phyloP scores from a whole-genome alignment of 1,140 invertebrate genomes.

The Scaptomyza pallida region DNA sequence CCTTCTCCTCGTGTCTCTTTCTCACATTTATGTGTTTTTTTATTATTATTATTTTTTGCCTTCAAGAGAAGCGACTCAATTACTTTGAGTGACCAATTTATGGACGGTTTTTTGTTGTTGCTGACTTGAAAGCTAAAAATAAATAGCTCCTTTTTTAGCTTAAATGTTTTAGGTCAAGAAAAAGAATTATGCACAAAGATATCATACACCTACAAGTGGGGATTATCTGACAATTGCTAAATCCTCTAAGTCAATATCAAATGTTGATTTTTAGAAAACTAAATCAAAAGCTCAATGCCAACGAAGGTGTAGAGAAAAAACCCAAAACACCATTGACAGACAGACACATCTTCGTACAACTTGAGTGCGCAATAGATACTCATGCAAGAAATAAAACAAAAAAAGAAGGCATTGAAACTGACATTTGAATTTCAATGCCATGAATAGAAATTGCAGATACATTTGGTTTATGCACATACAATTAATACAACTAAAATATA shows the following conservation, averaged over 20 bases:
- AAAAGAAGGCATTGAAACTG: conserved; percentile 58
- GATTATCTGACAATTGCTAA: conserved; percentile 11
- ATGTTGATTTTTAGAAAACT: conserved; percentile 18
- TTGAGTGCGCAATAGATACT: conserved; percentile 22
- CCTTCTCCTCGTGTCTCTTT: conserved; percentile 11
- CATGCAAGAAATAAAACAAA: background rate
- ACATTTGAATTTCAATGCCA: conserved; percentile 74
- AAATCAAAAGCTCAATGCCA: conserved; percentile 55
- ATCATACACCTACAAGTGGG: no score
- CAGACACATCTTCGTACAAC: conserved; percentile 59
- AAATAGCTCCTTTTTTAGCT: conserved; percentile 58
- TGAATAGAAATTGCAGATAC: conserved; percentile 70
- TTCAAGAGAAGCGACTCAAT: conserved; percentile 57
- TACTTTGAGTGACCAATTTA: conserved; percentile 72
- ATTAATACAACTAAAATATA: conserved; percentile 11
- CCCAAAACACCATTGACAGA: conserved; percentile 22
- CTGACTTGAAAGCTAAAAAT: conserved; percentile 57
- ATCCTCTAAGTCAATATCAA: conserved; percentile 34
- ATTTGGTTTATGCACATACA: conserved; percentile 24
- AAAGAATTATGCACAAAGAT: conserved; percentile 39
- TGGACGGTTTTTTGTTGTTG: conserved; percentile 12
- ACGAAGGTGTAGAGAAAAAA: conserved; percentile 11
- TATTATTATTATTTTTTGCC: conserved; percentile 1
- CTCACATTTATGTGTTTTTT: background rate
- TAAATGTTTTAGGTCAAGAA: conserved; percentile 46